Percentiles rank a stretch among this genome's conserved stretches.
These are phyloP conservation scores for Cranoglanis bouderius DNA, from an alignment of 2,113 vertebrate genomes.

Conservation along the genomic window DNA sequence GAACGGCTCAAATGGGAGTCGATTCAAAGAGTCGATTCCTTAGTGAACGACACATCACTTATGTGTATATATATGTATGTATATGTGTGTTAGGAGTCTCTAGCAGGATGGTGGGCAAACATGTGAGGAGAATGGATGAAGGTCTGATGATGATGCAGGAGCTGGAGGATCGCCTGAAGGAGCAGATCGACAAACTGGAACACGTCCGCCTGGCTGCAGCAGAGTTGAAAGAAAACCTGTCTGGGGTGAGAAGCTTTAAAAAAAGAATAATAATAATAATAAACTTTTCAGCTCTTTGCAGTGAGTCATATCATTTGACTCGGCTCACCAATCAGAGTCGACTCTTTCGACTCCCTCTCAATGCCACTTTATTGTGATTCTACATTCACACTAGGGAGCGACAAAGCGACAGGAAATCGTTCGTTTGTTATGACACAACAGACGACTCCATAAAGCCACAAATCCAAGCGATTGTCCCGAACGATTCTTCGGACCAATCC, in stretches of 20 bases:
- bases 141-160: constrained; percentile 78
- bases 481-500: no score
- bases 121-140: constrained; percentile 59
- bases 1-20: not conserved
- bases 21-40: not conserved
- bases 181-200: constrained; percentile 77
- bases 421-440: no score
- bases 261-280: no score
- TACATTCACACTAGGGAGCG: no score
- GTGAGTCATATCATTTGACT: not conserved
- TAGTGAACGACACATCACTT: not conserved
- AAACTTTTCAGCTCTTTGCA: not conserved
- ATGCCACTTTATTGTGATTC: not conserved
- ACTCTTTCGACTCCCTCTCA: not conserved
- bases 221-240: constrained; percentile 69
- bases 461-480: no score
- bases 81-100: not conserved
- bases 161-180: constrained; percentile 74
- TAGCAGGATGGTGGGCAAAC: constrained; percentile 61
- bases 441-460: no score
- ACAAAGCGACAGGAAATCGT: no score
- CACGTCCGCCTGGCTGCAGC: constrained; percentile 69
- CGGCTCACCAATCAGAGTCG: not conserved
- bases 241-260: constrained; percentile 55
- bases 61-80: not conserved